Base-by-base conservation (phyloP, 2,797 vertebrate genomes). In the Sternarchorhynchus goeldii region DNA sequence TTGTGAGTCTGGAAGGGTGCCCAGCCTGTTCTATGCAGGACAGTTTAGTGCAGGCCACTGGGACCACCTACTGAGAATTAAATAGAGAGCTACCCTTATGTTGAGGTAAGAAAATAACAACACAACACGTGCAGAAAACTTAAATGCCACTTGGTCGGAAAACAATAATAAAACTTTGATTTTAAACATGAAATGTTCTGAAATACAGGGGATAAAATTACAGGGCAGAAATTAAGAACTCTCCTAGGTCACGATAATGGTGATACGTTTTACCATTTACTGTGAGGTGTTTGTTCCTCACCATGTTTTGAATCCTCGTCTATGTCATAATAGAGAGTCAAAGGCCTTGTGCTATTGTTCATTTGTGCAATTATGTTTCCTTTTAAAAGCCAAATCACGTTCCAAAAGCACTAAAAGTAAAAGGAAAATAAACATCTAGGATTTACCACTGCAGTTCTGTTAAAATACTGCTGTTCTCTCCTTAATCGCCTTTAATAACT, bases 21-120 rank as follows among this genome's bases (percentile, higher is more conserved):
- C 55, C 57, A 56, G 0, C 64, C 25, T 71, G 50, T 74, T 58
- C 64, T 74, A 25, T 32, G 16, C 64, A 58, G 64, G 58, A 21
- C 18, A 16, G 12, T n/a, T 36, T 50, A 50, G 45, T 12, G 45
- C 45, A 18, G 57, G 20, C 34, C 17, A 29, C 59, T 20, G 10
- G 18, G 59, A 65, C 45, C 18, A 57, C 25, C 20, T 20, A 64
- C 17, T 21, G 45, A 71, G 17, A 64, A 39, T 64, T 16, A 63
- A 69, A 77, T 56, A 70, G 31, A n/a, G 31, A n/a, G 25, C 55
- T 39, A 18, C 31, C 69, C 32, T 71, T 16, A 57, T 3, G 20
- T 12, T 34, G 29, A 16, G 6, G 3, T 16, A 57, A 32, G 45
- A 50, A 7, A 67, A 34, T 50, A 50, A 50, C 29, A 55, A 20